Percentiles rank a stretch among this genome's conserved stretches.
These are phyloP conservation scores for Mechanitis messenoides DNA, from an alignment of 2,888 invertebrate genomes.

Conservation along the genomic window DNA sequence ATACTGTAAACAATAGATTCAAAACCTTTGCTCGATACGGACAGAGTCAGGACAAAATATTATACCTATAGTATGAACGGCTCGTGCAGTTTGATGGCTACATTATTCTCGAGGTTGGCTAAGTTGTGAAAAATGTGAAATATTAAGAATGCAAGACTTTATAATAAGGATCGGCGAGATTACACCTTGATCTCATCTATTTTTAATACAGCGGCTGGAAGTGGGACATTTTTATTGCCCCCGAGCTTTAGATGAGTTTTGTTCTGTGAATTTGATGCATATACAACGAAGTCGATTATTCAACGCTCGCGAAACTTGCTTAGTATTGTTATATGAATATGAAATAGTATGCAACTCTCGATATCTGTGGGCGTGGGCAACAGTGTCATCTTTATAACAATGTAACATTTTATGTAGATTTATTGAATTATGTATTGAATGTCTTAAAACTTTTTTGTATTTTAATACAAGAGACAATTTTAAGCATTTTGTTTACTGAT, in stretches of 20 bases:
- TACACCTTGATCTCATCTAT: slow-evolving; percentile 72
- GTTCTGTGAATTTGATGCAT: slow-evolving; percentile 75
- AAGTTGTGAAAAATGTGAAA: slow-evolving; percentile 66
- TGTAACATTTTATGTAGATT: neutral
- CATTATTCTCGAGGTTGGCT: slow-evolving; percentile 53
- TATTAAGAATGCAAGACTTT: slow-evolving; percentile 70
- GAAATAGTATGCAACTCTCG: slow-evolving; percentile 48
- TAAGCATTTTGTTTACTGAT: no score
- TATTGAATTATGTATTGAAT: neutral
- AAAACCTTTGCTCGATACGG: no score
- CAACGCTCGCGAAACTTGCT: slow-evolving; percentile 58
- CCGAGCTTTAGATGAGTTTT: slow-evolving; percentile 72
- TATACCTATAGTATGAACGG: slow-evolving; percentile 9
- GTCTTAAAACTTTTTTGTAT: neutral
- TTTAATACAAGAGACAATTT: no score
- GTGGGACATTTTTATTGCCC: slow-evolving; percentile 74
- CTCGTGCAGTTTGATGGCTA: slow-evolving; percentile 32
- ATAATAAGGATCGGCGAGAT: slow-evolving; percentile 71
- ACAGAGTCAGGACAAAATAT: no score
- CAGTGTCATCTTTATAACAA: neutral
- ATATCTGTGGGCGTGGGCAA: neutral
- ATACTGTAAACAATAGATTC: no score
- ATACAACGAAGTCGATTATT: slow-evolving; percentile 73
- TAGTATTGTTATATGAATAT: slow-evolving; percentile 61
- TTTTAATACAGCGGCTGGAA: slow-evolving; percentile 64